These are phyloP conservation scores for Apodemus agrarius DNA, from an alignment of 2,797 vertebrate genomes.

Conservation along the genomic window DNA sequence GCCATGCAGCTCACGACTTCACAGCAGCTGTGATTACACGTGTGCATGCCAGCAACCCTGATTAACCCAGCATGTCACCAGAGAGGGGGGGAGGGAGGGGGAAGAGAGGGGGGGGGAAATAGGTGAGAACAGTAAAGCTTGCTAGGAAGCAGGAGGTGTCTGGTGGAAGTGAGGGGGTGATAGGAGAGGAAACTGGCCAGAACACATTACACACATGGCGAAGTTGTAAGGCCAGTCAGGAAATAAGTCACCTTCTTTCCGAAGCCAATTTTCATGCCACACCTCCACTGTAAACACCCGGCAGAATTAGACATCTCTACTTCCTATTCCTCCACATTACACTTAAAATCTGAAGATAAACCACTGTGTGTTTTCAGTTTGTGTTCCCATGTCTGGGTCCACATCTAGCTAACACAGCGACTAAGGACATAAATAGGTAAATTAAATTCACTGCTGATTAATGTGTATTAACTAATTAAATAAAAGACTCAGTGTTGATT, in stretches of 20 bases:
- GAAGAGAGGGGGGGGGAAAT: background rate
- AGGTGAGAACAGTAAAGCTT: background rate
- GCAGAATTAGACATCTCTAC: background rate
- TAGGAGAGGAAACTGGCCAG: background rate
- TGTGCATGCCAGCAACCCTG: background rate
- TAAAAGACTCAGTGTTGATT: slow-evolving; percentile 10
- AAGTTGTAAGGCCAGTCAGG: background rate
- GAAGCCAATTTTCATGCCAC: background rate
- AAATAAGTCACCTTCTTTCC: background rate
- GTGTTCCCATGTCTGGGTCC: background rate
- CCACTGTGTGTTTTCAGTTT: background rate
- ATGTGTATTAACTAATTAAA: background rate
- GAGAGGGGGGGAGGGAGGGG: background rate
- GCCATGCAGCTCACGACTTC: background rate
- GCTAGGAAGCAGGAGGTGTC: background rate
- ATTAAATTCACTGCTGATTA: background rate
- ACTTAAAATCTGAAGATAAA: background rate
- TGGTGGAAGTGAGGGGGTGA: no score
- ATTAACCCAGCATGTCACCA: background rate
- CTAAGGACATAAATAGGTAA: background rate
- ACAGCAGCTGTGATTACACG: background rate
- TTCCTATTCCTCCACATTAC: background rate
- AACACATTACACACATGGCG: background rate
- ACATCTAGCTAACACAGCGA: background rate
- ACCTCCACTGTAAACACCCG: background rate